A percentile compares a stretch with the other conserved stretches of the same genome.
Conservation (phyloP, 2,888 invertebrate species). For the Labia minor region DNA sequence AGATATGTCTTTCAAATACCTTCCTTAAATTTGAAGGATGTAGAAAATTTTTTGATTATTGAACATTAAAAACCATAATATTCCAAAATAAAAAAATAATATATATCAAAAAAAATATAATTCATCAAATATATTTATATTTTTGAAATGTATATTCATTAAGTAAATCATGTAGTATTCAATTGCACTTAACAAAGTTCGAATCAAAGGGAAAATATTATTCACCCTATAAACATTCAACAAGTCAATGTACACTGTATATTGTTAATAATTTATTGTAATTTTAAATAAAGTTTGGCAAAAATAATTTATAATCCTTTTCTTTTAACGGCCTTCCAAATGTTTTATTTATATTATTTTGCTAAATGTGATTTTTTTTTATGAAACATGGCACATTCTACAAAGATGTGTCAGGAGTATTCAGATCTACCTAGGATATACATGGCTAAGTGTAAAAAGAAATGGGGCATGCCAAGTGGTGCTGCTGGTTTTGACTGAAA, state of each 20-base stretch:
- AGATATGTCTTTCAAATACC: too few species aligned
- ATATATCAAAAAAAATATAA: too few species aligned
- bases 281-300: not conserved
- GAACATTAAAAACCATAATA: too few species aligned
- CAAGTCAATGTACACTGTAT: not conserved
- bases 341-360: constrained; percentile 17
- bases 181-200: not conserved
- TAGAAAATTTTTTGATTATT: too few species aligned
- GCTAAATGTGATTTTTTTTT: constrained; percentile 25
- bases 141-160: not conserved
- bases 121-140: not conserved
- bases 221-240: not conserved
- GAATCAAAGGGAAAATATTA: not conserved
- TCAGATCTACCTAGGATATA: constrained; percentile 25
- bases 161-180: not conserved
- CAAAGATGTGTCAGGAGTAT: constrained; percentile 24
- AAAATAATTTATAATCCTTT: not conserved
- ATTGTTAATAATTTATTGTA: too few species aligned
- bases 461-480: constrained; percentile 19
- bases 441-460: constrained; percentile 23
- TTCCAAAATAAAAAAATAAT: too few species aligned
- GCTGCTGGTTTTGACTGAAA: constrained; percentile 18
- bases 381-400: constrained; percentile 28
- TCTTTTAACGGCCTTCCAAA: not conserved
- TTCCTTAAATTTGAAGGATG: too few species aligned